Percentiles rank a stretch among this genome's conserved stretches.
Conservation (phyloP, 2,113 vertebrate species). For the Malurus cyaneus region DNA sequence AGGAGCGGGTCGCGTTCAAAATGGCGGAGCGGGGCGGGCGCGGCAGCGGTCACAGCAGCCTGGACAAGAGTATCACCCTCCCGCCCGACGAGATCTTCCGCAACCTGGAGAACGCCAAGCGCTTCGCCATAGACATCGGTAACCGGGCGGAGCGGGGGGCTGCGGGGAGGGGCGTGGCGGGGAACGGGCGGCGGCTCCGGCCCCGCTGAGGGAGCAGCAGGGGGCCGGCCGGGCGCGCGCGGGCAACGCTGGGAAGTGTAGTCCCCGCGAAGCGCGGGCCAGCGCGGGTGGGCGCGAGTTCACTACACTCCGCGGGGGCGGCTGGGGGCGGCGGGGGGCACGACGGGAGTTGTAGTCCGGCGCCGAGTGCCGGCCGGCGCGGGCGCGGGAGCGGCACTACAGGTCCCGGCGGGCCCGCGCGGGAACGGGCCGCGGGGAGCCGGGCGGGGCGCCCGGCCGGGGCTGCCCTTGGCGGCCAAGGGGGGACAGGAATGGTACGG, state of each 20-base stretch:
- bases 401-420: neutral
- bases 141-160: neutral
- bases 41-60: constrained; percentile 70
- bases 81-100: constrained; percentile 95
- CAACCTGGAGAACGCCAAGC: constrained; percentile 94
- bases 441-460: neutral
- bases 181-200: neutral
- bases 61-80: constrained; percentile 96
- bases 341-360: neutral
- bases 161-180: neutral
- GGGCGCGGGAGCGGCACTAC: neutral
- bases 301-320: constrained; percentile 48
- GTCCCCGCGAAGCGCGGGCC: neutral
- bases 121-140: constrained; percentile 98
- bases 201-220: neutral
- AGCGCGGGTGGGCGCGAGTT: accelerated
- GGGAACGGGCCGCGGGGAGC: neutral
- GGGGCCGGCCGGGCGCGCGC: neutral
- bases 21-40: constrained; percentile 75
- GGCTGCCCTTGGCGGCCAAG: neutral
- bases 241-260: neutral
- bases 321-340: neutral
- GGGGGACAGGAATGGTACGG: neutral
- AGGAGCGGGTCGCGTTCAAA: constrained; percentile 65
- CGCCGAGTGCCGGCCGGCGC: accelerated